Conservation (phyloP, 35 echinoderm and acorn worm species). For the Chiridota heheva region DNA sequence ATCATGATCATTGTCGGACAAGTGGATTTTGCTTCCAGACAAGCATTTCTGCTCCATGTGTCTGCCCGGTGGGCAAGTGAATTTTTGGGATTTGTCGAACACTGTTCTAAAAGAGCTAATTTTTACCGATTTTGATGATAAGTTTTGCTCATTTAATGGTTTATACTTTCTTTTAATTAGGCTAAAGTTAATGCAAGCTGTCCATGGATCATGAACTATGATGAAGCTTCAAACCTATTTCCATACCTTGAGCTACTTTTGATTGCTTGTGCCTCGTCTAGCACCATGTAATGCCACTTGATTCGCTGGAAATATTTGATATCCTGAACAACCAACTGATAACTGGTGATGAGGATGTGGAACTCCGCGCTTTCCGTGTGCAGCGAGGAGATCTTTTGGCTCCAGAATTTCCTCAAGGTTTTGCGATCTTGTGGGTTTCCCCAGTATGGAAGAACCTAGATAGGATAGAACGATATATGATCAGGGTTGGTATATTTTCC, state of each 20-base stretch:
- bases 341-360: slow-evolving; percentile 98
- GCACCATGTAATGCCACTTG: slow-evolving; percentile 99
- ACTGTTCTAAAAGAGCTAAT: too few species aligned
- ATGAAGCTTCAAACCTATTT: background rate
- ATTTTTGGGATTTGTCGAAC: too few species aligned
- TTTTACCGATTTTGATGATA: too few species aligned
- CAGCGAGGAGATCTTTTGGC: slow-evolving; percentile 57
- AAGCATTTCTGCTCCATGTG: too few species aligned
- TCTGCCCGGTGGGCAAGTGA: too few species aligned
- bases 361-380: slow-evolving; percentile 85
- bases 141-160: too few species aligned
- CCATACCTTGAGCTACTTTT: slow-evolving; percentile 96
- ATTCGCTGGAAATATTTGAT: slow-evolving; percentile 98
- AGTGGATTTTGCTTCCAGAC: too few species aligned
- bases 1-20: too few species aligned
- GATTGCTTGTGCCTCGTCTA: slow-evolving; percentile 96
- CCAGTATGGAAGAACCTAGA: slow-evolving; percentile 92
- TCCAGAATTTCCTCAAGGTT: slow-evolving; percentile 95
- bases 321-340: slow-evolving; percentile 96
- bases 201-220: background rate
- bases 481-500: background rate
- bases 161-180: too few species aligned
- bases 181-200: too few species aligned
- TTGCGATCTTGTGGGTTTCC: slow-evolving; percentile 90
- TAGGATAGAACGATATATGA: background rate